phyloP scores from a whole-genome alignment of 2,113 vertebrate species.

The Tachysurus fulvidraco region DNA sequence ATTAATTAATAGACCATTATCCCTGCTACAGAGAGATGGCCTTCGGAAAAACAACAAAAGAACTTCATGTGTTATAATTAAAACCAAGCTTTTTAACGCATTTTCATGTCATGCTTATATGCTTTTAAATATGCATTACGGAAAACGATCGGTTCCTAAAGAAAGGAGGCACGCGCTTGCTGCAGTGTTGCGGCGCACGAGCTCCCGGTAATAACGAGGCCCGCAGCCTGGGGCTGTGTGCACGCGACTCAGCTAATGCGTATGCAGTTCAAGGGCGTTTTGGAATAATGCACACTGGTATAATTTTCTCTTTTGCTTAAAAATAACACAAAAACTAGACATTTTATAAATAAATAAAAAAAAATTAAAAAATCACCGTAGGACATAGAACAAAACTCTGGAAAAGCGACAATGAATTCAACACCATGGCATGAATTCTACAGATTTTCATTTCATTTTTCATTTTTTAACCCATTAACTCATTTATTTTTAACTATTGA shows the following conservation, averaged over 20 bases:
- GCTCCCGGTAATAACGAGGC: slow-evolving; percentile 77
- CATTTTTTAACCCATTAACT: neutral
- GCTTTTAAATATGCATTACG: slow-evolving; percentile 27
- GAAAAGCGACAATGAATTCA: neutral
- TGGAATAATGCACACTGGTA: slow-evolving; percentile 33
- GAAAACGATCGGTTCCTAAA: slow-evolving; percentile 52
- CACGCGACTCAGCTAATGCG: slow-evolving; percentile 59
- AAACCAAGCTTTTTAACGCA: slow-evolving; percentile 27
- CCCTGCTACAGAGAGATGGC: neutral
- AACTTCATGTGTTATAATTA: slow-evolving; percentile 11
- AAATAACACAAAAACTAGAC: slow-evolving; percentile 15
- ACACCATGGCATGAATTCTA: neutral
- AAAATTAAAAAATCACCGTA: neutral
- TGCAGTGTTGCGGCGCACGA: slow-evolving; percentile 72
- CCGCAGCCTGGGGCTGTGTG: slow-evolving; percentile 69
- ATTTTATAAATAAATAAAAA: slow-evolving; percentile 7
- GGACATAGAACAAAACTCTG: neutral
- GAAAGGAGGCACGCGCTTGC: slow-evolving; percentile 67
- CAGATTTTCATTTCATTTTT: neutral
- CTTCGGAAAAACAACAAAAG: slow-evolving; percentile 12
- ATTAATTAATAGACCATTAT: slow-evolving; percentile 29
- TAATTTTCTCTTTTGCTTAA: slow-evolving; percentile 27
- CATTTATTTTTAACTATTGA: neutral
- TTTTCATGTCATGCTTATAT: slow-evolving; percentile 51
- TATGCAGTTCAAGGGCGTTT: slow-evolving; percentile 54